These are phyloP conservation scores for Catostylus mosaicus DNA, from an alignment of 30 jellyfish, hydroid and myxozoan species.

Conservation along the genomic window DNA sequence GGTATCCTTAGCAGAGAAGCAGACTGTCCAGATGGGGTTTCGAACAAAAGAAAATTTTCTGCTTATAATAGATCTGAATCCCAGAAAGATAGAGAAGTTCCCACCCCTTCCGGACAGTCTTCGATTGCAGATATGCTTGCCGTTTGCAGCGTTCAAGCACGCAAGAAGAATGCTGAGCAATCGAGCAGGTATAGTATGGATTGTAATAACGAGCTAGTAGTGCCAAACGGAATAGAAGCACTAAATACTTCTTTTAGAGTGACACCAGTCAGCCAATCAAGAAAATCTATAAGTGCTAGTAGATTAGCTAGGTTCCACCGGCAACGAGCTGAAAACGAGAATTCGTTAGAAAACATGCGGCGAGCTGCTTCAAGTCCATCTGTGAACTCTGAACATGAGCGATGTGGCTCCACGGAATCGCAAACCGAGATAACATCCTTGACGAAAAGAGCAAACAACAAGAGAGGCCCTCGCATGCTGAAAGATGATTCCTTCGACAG, in stretches of 20 bases:
- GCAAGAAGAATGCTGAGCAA: slow-evolving; percentile 13
- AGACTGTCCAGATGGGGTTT: background rate
- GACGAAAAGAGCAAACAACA: slow-evolving; percentile 1
- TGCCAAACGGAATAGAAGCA: background rate
- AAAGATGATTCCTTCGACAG: slow-evolving; percentile 74
- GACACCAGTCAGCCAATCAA: background rate
- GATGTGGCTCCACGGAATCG: slow-evolving; percentile 29
- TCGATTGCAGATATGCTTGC: background rate
- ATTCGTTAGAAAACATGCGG: slow-evolving; percentile 35
- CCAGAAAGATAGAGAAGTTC: background rate
- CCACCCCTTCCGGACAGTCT: background rate
- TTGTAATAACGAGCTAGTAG: background rate
- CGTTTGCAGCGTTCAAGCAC: background rate
- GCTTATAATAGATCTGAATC: too few relatives aligned
- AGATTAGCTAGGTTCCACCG: slow-evolving; percentile 17
- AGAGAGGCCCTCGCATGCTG: slow-evolving; percentile 1
- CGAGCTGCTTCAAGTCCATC: slow-evolving; percentile 74
- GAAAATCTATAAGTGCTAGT: slow-evolving; percentile 3
- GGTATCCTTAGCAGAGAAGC: background rate
- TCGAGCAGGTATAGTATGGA: background rate
- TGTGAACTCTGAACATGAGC: slow-evolving; percentile 49
- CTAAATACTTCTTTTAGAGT: background rate
- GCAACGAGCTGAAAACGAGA: slow-evolving; percentile 3
- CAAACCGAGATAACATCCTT: slow-evolving; percentile 20
- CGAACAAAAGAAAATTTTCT: background rate